A percentile compares a stretch with the other conserved stretches of the same genome.
Evolutionary conservation across 2,797 vertebrate genomes (phyloP).

Genomic region (Zalophus californianus): DNA sequence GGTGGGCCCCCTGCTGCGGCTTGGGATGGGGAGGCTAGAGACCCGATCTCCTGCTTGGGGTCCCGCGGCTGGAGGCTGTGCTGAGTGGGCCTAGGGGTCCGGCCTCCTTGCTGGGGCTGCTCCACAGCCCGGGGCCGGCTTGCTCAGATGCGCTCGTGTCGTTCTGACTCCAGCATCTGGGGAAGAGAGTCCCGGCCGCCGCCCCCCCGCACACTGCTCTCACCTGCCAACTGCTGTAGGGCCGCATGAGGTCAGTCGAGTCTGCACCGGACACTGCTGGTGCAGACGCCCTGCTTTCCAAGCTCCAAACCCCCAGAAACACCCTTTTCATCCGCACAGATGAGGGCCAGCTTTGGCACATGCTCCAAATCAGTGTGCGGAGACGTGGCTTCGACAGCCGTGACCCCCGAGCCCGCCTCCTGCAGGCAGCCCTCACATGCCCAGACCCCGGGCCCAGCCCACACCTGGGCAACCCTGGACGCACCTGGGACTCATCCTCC

Average conservation of each 20-base stretch:
- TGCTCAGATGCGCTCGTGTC: background rate
- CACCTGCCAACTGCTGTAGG: background rate
- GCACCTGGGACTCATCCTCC: background rate
- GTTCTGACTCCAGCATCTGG: background rate
- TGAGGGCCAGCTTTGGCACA: background rate
- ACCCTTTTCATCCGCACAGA: background rate
- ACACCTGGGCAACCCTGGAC: background rate
- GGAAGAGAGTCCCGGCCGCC: too few relatives aligned
- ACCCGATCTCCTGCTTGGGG: background rate
- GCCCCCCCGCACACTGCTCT: background rate
- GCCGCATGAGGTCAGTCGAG: background rate
- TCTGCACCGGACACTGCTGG: rapidly evolving
- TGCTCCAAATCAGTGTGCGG: background rate
- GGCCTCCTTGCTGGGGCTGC: background rate
- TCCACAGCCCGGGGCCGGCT: background rate
- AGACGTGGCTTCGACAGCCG: rapidly evolving
- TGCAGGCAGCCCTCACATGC: background rate
- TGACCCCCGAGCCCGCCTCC: background rate
- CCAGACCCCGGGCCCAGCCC: background rate
- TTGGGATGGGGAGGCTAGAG: too few relatives aligned
- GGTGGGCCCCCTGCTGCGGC: rapidly evolving
- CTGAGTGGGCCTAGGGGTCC: background rate
- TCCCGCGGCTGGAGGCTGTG: rapidly evolving
- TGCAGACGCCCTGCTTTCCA: background rate
- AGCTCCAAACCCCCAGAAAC: background rate